phyloP scores from a whole-genome alignment of 2,797 vertebrate genomes.

The Sarcoramphus papa region DNA sequence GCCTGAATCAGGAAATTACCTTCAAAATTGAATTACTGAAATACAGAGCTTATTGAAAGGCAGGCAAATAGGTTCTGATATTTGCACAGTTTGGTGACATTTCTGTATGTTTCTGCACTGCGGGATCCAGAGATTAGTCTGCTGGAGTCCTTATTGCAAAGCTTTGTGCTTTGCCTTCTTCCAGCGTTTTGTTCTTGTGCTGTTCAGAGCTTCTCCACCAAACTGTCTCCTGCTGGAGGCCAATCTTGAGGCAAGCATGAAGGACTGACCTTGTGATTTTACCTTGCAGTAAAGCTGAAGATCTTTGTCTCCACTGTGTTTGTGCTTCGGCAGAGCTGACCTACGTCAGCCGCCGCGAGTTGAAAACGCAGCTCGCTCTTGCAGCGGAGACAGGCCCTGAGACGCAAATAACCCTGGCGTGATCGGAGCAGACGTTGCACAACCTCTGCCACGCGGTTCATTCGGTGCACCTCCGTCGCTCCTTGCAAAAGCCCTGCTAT shows the following conservation, averaged over 20 bases:
- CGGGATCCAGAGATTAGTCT: not conserved
- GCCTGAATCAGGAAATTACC: slow-evolving; percentile 43
- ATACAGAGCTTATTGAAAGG: slow-evolving; percentile 10
- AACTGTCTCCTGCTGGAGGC: not conserved
- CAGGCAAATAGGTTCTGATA: not conserved
- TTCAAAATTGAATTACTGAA: slow-evolving; percentile 34
- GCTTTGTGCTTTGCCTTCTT: not conserved
- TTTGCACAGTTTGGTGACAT: slow-evolving; percentile 30
- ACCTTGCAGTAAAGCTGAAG: not conserved
- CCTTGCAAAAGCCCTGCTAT: not conserved
- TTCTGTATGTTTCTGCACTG: not conserved
- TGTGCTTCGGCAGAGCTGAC: not conserved
- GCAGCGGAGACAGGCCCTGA: not conserved
- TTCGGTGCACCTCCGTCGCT: not conserved
- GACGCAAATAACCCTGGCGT: not conserved
- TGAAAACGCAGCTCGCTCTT: not conserved
- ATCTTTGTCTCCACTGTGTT: not conserved
- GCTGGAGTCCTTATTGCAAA: not conserved
- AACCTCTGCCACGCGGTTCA: fast-evolving
- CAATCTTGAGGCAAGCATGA: not conserved
- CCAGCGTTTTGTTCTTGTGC: not conserved
- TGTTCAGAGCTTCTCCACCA: not conserved
- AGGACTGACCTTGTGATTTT: slow-evolving; percentile 5
- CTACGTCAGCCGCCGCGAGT: fast-evolving
- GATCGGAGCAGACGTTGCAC: not conserved